Evolutionary conservation across 2,797 vertebrate genomes (phyloP).

Genomic region (Pagetopsis macropterus): DNA sequence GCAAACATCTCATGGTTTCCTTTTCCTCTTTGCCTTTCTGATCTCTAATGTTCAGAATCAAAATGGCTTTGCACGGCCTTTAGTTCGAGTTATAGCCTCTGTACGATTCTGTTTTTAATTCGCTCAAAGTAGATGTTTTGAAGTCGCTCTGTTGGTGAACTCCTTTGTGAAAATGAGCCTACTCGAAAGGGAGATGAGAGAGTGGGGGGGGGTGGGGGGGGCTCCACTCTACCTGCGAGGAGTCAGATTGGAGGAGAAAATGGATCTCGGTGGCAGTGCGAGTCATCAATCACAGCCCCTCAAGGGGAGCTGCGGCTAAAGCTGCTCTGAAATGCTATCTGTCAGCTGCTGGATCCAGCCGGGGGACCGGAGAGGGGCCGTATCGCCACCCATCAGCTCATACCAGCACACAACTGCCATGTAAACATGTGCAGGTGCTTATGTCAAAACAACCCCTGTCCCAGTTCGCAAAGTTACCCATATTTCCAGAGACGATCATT

Average conservation of each 20-base stretch:
- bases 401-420: slow-evolving; percentile 78
- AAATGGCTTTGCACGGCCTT: slow-evolving; percentile 54
- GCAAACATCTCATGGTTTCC: slow-evolving; percentile 61
- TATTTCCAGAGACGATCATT: slow-evolving; percentile 48
- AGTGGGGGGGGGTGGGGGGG: slow-evolving; percentile 11
- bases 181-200: slow-evolving; percentile 53
- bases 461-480: slow-evolving; percentile 54
- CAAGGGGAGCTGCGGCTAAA: slow-evolving; percentile 86
- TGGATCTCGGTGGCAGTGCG: slow-evolving; percentile 85
- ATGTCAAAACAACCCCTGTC: slow-evolving; percentile 66
- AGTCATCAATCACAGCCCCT: slow-evolving; percentile 89
- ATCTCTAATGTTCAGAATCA: slow-evolving; percentile 61
- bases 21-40: slow-evolving; percentile 45
- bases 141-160: slow-evolving; percentile 59
- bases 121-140: slow-evolving; percentile 62
- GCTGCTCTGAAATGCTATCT: slow-evolving; percentile 87
- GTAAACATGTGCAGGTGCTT: slow-evolving; percentile 84
- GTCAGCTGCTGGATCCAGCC: slow-evolving; percentile 84
- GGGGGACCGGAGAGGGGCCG: slow-evolving; percentile 68
- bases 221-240: slow-evolving; percentile 75
- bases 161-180: slow-evolving; percentile 63
- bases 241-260: slow-evolving; percentile 83
- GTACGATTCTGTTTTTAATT: slow-evolving; percentile 64
- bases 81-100: slow-evolving; percentile 57
- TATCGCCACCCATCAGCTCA: slow-evolving; percentile 82